Evolutionary conservation across 2,113 vertebrate species (phyloP), one percentile per base, ranked within the genome.

Genomic region (Pterophyllum scalare): DNA sequence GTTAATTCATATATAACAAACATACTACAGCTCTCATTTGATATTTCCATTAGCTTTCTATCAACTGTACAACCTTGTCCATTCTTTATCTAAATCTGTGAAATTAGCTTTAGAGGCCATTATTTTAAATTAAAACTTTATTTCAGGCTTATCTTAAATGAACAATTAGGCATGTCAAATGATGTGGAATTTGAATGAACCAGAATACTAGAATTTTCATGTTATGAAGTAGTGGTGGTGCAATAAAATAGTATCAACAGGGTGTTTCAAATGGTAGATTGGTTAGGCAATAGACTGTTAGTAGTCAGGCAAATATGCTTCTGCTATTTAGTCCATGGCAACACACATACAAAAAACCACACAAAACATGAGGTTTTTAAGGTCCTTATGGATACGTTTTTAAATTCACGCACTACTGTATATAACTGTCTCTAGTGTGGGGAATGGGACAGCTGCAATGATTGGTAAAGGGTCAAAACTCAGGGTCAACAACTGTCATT

Each of bases 401-500:
- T 79, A 58, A 74, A 11, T 65, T 70, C 28, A 20, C 22, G 43
- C 1, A 31, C 84, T 62, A 64, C 35, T 38, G 8, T 10, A 9
- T 38, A 38, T 38, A 78, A 83, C 56, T 5, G 26, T 5, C 10
- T 54, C 1, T 72, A 72, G 3, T 19, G 20, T n/a, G 19, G 26
- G 67, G 19, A 52, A 52, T 1, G 1, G 46, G 19, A 77, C 31
- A 6, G 14, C 28, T 74, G 9, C 60, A 38, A 12, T 80, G 84
- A 82, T 72, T 78, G 59, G 38, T 57, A 3, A 46, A 11, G 33
- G 85, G 88, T 90, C 81, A 65, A 59, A 40, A 31, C 9, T 60
- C 8, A 2, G 67, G 85, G 89, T 90, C 82, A 90, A 59, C 77
- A 33, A 49, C n/a, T 83, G 83, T 86, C 74, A 81, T 91, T 87